These are phyloP conservation scores for Perognathus longimembris DNA, from an alignment of 2,113 vertebrate genomes.

Conservation along the genomic window DNA sequence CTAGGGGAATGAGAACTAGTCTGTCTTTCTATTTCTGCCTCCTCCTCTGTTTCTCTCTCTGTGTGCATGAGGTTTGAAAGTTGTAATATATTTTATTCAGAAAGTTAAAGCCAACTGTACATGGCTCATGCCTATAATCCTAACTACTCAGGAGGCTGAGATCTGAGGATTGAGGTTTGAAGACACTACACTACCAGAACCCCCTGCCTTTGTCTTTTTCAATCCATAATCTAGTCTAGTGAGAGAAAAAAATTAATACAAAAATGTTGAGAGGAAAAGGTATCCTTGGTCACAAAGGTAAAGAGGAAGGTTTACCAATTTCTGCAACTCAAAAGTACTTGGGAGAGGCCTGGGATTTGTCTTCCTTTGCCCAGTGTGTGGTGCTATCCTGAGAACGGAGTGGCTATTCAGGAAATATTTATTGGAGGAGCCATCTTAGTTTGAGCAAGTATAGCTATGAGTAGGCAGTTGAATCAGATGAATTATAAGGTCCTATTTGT, in stretches of 20 bases:
- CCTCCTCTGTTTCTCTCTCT: background rate
- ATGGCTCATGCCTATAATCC: too few relatives aligned
- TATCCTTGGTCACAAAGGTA: background rate
- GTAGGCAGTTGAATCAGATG: conserved; percentile 14
- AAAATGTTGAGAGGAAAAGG: conserved; percentile 26
- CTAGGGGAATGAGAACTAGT: background rate
- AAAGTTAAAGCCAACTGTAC: background rate
- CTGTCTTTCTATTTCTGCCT: background rate
- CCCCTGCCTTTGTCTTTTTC: background rate
- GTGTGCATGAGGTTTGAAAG: conserved; percentile 11
- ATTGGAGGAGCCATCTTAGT: background rate
- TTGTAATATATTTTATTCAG: background rate
- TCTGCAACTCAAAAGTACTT: background rate
- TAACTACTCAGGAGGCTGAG: too few relatives aligned
- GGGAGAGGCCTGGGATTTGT: background rate
- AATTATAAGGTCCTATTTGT: conserved; percentile 7
- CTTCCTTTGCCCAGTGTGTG: conserved; percentile 26
- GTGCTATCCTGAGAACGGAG: background rate
- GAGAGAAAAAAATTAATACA: conserved; percentile 22
- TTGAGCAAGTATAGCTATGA: background rate
- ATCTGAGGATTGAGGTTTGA: too few relatives aligned
- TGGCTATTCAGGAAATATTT: conserved; percentile 19
- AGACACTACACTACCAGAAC: background rate
- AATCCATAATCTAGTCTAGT: background rate
- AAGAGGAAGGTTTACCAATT: conserved; percentile 38